Evolutionary conservation across 2,888 invertebrate species (phyloP).

Genomic region (Ophioninae sp.): DNA sequence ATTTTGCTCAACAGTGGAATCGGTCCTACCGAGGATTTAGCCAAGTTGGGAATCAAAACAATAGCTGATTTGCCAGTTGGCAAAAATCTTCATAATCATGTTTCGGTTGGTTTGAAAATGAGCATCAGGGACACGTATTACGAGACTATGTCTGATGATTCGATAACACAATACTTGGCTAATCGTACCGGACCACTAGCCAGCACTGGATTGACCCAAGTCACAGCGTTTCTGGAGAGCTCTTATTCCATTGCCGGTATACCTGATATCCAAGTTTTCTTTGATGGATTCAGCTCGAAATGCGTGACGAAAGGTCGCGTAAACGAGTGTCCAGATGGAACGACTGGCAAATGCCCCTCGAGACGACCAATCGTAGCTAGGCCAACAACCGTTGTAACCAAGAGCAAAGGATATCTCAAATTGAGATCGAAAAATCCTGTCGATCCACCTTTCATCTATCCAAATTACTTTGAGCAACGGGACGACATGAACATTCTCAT

Average conservation of each 20-base stretch:
- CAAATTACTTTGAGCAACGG: slow-evolving; percentile 87
- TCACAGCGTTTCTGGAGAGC: slow-evolving; percentile 76
- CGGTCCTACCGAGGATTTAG: slow-evolving; percentile 81
- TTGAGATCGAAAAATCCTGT: slow-evolving; percentile 85
- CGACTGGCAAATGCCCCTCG: slow-evolving; percentile 67
- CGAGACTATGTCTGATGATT: slow-evolving; percentile 73
- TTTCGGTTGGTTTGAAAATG: slow-evolving; percentile 75
- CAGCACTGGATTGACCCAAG: slow-evolving; percentile 81
- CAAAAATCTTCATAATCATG: slow-evolving; percentile 78
- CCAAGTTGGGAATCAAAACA: slow-evolving; percentile 72
- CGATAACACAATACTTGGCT: slow-evolving; percentile 76
- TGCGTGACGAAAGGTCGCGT: slow-evolving; percentile 74
- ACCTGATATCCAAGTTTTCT: slow-evolving; percentile 80
- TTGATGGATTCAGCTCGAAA: slow-evolving; percentile 79
- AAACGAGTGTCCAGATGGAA: slow-evolving; percentile 73
- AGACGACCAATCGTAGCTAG: slow-evolving; percentile 78
- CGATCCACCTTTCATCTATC: slow-evolving; percentile 86
- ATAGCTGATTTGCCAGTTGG: slow-evolving; percentile 77
- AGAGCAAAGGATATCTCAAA: slow-evolving; percentile 83
- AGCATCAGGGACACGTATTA: slow-evolving; percentile 73
- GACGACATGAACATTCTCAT: slow-evolving; percentile 84
- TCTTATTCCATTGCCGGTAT: slow-evolving; percentile 74
- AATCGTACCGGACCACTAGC: slow-evolving; percentile 78
- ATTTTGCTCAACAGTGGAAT: slow-evolving; percentile 83
- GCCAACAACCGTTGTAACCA: slow-evolving; percentile 73